A percentile compares a stretch with the other conserved stretches of the same genome.
These are phyloP conservation scores for Sphaerophoria rueppellii DNA, from an alignment of 2,888 invertebrate species.

Conservation along the genomic window DNA sequence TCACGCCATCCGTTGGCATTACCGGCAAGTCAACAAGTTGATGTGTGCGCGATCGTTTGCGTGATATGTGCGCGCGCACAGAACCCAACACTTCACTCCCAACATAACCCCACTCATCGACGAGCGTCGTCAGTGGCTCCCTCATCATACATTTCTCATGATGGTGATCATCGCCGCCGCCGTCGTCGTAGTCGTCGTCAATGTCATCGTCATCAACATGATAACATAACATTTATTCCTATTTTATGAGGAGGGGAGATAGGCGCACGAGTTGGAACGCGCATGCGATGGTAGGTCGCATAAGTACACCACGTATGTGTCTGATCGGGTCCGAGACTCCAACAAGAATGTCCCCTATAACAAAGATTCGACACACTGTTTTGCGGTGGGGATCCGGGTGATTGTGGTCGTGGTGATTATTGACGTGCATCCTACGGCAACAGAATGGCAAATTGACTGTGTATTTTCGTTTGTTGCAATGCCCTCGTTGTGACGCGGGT, in stretches of 20 bases:
- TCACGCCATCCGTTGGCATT: slow-evolving; percentile 68
- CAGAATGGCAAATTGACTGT: slow-evolving; percentile 67
- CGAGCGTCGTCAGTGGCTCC: too few relatives aligned
- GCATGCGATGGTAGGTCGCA: slow-evolving; percentile 74
- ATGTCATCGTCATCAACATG: neutral
- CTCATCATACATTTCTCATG: too few relatives aligned
- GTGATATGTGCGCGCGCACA: slow-evolving; percentile 64
- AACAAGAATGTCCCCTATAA: slow-evolving; percentile 35
- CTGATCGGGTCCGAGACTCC: slow-evolving; percentile 35
- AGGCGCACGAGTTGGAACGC: slow-evolving; percentile 75
- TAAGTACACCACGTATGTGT: slow-evolving; percentile 40
- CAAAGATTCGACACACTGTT: neutral
- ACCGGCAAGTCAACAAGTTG: slow-evolving; percentile 69
- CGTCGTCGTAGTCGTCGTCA: neutral
- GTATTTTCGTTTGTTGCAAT: slow-evolving; percentile 10
- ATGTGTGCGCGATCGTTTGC: slow-evolving; percentile 71
- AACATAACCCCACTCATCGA: neutral
- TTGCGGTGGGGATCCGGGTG: slow-evolving; percentile 33
- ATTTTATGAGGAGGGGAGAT: slow-evolving; percentile 50
- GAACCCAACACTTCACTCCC: neutral
- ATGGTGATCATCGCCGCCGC: too few relatives aligned
- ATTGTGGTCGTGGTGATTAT: slow-evolving; percentile 49
- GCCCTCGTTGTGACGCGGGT: slow-evolving; percentile 41
- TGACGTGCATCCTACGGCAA: slow-evolving; percentile 47
- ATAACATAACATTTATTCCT: slow-evolving; percentile 50